A percentile compares a stretch with the other conserved stretches of the same genome.
These are phyloP conservation scores for Phaethornis superciliosus DNA, from an alignment of 2,113 vertebrate species.

Conservation along the genomic window DNA sequence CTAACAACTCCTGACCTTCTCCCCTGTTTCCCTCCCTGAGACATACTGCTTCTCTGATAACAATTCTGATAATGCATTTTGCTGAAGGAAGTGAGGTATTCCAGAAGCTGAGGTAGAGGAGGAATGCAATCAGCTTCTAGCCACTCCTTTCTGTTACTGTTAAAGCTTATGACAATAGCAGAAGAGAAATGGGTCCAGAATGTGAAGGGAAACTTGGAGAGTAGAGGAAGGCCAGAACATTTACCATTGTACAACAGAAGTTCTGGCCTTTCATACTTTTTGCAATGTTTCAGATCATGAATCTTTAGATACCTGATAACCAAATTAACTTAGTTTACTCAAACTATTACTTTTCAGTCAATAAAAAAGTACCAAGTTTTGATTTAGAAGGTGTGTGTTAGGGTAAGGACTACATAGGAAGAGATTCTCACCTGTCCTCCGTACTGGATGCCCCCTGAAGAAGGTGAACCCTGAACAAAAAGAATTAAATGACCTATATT, in stretches of 20 bases:
- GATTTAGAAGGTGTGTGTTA: neutral
- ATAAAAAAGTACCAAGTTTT: neutral
- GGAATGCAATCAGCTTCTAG: neutral
- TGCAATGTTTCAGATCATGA: neutral
- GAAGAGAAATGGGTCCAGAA: neutral
- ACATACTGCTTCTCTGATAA: neutral
- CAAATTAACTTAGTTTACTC: neutral
- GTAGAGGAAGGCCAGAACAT: neutral
- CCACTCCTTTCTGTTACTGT: neutral
- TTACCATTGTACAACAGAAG: neutral
- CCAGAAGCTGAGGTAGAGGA: neutral
- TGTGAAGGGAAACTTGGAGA: neutral
- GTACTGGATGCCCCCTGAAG: constrained; percentile 44
- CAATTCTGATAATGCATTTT: neutral
- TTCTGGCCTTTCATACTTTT: neutral
- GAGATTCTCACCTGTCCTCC: constrained; percentile 48
- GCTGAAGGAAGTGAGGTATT: neutral
- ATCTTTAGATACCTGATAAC: neutral
- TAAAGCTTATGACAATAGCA: neutral
- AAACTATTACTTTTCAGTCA: neutral
- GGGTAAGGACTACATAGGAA: neutral
- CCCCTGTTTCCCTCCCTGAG: neutral
- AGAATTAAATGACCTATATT: neutral
- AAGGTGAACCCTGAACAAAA: constrained; percentile 24
- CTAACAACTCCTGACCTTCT: neutral